A percentile compares a stretch with the other conserved stretches of the same genome.
Evolutionary conservation across 2,797 vertebrate genomes (phyloP).

Genomic region (Toxotes lorentzi): DNA sequence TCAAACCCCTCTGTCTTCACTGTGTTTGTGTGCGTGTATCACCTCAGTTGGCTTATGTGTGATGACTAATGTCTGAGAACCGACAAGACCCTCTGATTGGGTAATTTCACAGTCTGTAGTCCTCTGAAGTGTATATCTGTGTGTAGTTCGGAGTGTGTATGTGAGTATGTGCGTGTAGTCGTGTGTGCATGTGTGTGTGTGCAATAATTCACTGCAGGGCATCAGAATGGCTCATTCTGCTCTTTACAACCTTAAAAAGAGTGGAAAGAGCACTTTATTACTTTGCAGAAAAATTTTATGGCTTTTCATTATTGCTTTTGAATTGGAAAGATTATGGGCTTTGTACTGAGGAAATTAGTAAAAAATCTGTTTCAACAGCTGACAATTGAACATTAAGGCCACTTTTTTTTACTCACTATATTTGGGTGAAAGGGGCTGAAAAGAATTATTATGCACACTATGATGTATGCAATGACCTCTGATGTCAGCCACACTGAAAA

Average conservation of each 20-base stretch:
- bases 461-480: slow-evolving; percentile 43
- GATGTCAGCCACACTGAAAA: slow-evolving; percentile 31
- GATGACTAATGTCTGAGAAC: slow-evolving; percentile 69
- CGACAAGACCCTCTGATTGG: slow-evolving; percentile 69
- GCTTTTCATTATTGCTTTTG: slow-evolving; percentile 69
- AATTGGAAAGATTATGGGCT: slow-evolving; percentile 68
- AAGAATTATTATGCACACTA: slow-evolving; percentile 28
- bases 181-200: slow-evolving; percentile 16
- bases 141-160: slow-evolving; percentile 8
- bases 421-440: slow-evolving; percentile 32
- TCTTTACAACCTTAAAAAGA: slow-evolving; percentile 69
- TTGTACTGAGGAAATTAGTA: slow-evolving; percentile 59
- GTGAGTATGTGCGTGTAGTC: background rate
- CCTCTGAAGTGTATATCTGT: slow-evolving; percentile 50
- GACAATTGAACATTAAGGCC: slow-evolving; percentile 44
- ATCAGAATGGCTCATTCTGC: slow-evolving; percentile 63
- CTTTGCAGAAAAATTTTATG: slow-evolving; percentile 68
- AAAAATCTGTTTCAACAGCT: slow-evolving; percentile 56
- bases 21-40: slow-evolving; percentile 15
- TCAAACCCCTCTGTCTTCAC: slow-evolving; percentile 49
- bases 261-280: slow-evolving; percentile 59
- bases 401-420: slow-evolving; percentile 21
- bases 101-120: slow-evolving; percentile 72
- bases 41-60: slow-evolving; percentile 57
- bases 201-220: slow-evolving; percentile 66